Conservation (phyloP, 2,113 vertebrate species). For the Clarias magur region DNA sequence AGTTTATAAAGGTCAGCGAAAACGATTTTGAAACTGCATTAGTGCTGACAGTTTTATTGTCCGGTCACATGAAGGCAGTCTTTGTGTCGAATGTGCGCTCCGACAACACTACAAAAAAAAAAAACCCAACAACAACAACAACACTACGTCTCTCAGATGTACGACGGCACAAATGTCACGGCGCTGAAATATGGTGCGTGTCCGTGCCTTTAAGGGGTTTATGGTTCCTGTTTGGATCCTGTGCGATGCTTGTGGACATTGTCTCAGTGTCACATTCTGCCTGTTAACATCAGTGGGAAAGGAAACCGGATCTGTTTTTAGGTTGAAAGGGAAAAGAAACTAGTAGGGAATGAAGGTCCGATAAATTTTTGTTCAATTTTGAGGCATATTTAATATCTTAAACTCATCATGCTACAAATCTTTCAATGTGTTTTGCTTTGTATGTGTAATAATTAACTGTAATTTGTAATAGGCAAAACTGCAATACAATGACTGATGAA, state of each 20-base stretch:
- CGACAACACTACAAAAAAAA: conserved; percentile 9
- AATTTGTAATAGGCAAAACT: background rate
- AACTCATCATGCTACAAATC: background rate
- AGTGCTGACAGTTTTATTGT: conserved; percentile 59
- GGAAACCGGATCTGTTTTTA: conserved; percentile 11
- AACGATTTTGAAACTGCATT: conserved; percentile 60
- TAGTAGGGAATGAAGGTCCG: background rate
- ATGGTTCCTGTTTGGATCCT: conserved; percentile 63
- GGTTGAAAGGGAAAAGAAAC: background rate
- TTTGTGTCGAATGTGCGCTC: conserved; percentile 54
- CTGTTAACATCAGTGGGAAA: conserved; percentile 8
- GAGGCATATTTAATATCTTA: background rate
- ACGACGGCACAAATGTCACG: conserved; percentile 66
- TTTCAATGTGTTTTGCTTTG: background rate
- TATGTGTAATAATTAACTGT: background rate
- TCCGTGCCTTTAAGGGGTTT: conserved; percentile 57
- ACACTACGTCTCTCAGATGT: conserved; percentile 59
- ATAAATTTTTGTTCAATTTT: background rate
- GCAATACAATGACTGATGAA: background rate
- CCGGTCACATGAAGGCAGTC: conserved; percentile 51
- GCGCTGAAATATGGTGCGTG: conserved; percentile 60
- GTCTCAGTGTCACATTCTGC: conserved; percentile 53
- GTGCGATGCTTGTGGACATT: conserved; percentile 33
- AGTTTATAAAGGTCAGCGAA: conserved; percentile 55
- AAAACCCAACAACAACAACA: too few relatives aligned